A percentile compares a stretch with the other conserved stretches of the same genome.
Evolutionary conservation across 2,797 vertebrate genomes (phyloP).

Genomic region (Tiaroga cobitis): DNA sequence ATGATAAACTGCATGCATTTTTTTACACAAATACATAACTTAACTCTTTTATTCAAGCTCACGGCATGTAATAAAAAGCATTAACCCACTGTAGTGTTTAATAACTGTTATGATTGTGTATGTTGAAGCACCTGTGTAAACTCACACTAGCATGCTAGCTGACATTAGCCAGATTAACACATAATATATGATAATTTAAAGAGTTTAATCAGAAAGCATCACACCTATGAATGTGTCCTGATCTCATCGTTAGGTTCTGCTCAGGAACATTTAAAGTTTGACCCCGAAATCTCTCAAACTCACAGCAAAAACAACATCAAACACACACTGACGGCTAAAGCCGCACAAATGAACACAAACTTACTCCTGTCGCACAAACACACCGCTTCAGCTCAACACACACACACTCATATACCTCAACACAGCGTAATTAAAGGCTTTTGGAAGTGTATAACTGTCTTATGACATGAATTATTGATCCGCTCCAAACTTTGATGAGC

Average conservation of each 20-base stretch:
- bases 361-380: background rate
- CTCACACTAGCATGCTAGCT: conserved; percentile 48
- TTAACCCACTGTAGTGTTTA: background rate
- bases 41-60: background rate
- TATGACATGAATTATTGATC: conserved; percentile 31
- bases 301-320: conserved; percentile 6
- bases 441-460: background rate
- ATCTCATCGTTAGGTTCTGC: background rate
- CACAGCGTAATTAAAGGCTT: no score
- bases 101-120: background rate
- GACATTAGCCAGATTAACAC: conserved; percentile 50
- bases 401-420: background rate
- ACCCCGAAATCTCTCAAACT: background rate
- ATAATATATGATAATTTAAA: background rate
- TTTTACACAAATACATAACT: background rate
- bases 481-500: conserved; percentile 44
- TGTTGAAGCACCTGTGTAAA: background rate
- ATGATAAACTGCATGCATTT: background rate
- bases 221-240: background rate
- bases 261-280: background rate
- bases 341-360: conserved; percentile 21
- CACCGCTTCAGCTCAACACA: conserved; percentile 1
- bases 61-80: background rate
- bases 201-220: background rate
- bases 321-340: conserved; percentile 20